Evolutionary conservation across 2,113 vertebrate species (phyloP).

Genomic region (Todiramphus saurophagus): DNA sequence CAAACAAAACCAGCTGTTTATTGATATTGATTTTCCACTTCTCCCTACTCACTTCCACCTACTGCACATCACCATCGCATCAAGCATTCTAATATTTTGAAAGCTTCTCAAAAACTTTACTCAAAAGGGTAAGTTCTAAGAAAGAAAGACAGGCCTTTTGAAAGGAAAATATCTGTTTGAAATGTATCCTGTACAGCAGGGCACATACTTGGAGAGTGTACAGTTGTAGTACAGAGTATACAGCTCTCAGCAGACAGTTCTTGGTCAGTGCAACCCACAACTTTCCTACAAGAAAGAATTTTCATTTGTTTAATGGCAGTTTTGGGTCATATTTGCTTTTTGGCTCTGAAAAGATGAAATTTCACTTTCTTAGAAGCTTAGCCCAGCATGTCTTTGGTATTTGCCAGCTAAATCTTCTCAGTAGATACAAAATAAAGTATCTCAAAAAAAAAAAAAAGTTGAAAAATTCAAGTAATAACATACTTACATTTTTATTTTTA

Average conservation of each 20-base stretch:
- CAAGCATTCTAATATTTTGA: background rate
- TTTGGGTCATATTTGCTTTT: background rate
- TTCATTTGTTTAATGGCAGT: background rate
- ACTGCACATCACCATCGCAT: fast-evolving
- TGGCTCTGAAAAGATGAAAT: background rate
- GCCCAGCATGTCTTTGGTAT: background rate
- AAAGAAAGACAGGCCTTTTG: background rate
- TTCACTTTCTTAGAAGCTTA: background rate
- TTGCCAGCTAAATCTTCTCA: background rate
- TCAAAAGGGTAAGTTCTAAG: background rate
- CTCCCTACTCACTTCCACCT: background rate
- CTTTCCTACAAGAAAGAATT: background rate
- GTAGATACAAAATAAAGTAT: background rate
- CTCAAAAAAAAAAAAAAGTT: background rate
- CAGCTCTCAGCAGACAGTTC: background rate
- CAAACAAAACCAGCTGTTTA: background rate
- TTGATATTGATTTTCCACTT: background rate
- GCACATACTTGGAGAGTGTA: background rate
- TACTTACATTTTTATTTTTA: background rate
- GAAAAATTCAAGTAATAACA: background rate
- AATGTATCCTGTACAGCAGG: background rate
- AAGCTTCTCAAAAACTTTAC: background rate
- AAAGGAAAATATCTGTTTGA: background rate
- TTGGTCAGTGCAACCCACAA: background rate
- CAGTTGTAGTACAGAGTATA: background rate